These are phyloP conservation scores for Lissocephala sabroskyi DNA, from an alignment of 2,888 invertebrate species.

Conservation along the genomic window DNA sequence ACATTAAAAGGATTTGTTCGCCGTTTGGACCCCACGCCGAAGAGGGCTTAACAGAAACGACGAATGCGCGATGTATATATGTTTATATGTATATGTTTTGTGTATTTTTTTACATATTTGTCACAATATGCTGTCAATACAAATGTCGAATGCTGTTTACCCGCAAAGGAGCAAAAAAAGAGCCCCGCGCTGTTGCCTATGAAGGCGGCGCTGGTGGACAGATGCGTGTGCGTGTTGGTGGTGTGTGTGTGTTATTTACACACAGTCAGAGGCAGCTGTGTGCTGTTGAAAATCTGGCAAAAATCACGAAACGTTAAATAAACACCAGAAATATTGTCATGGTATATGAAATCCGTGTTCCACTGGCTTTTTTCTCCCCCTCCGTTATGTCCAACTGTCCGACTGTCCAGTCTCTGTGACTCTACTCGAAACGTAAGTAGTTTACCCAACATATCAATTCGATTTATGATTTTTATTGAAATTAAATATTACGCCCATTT, in stretches of 20 bases:
- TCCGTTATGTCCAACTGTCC: no score
- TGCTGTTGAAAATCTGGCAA: conserved; percentile 56
- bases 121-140: conserved; percentile 62
- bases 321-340: conserved; percentile 57
- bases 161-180: conserved; percentile 17
- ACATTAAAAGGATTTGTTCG: no score
- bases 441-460: conserved; percentile 58
- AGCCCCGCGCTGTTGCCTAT: not conserved
- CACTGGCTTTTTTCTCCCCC: no score
- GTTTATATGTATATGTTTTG: not conserved
- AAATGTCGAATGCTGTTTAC: conserved; percentile 50
- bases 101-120: conserved; percentile 48
- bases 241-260: conserved; percentile 19
- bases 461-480: conserved; percentile 47
- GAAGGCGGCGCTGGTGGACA: no score
- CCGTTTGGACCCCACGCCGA: no score
- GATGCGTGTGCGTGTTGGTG: no score
- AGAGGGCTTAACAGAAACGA: no score
- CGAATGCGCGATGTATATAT: no score
- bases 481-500: conserved; percentile 35
- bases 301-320: conserved; percentile 63
- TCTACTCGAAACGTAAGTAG: conserved; percentile 26
- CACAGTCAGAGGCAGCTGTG: conserved; percentile 26
- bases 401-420: not conserved
- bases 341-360: conserved; percentile 21